A percentile compares a stretch with the other conserved stretches of the same genome.
Evolutionary conservation across 1,140 invertebrate species (phyloP).

Genomic region (Microplitis demolitor): DNA sequence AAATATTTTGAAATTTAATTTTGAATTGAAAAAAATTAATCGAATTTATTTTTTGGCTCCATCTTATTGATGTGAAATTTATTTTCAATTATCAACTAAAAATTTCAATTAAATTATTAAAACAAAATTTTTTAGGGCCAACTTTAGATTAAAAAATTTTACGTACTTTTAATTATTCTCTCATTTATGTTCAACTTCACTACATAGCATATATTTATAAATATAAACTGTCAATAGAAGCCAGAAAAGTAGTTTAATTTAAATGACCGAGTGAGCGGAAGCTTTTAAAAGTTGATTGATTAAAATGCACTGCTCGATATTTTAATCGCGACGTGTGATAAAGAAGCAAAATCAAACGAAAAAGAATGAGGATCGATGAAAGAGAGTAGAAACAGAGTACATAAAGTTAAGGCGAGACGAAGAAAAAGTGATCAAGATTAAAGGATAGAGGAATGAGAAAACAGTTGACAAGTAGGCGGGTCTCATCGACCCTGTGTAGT

Average conservation of each 20-base stretch:
- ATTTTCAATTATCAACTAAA: too few relatives aligned
- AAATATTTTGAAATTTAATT: too few relatives aligned
- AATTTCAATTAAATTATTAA: too few relatives aligned
- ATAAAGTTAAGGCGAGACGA: neutral
- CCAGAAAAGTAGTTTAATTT: constrained; percentile 5
- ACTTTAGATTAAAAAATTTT: too few relatives aligned
- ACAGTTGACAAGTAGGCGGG: constrained; percentile 14
- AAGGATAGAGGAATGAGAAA: neutral
- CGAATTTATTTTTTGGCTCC: too few relatives aligned
- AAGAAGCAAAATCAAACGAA: neutral
- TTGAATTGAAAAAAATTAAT: too few relatives aligned
- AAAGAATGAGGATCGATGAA: neutral
- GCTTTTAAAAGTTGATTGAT: constrained; percentile 21
- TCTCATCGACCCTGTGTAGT: constrained; percentile 18
- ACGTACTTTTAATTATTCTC: too few relatives aligned
- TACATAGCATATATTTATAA: too few relatives aligned
- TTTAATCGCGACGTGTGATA: constrained; percentile 9
- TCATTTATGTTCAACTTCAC: too few relatives aligned
- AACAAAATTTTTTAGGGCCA: too few relatives aligned
- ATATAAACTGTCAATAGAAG: neutral
- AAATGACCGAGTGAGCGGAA: constrained; percentile 17
- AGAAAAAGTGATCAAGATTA: constrained; percentile 8
- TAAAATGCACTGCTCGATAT: constrained; percentile 23
- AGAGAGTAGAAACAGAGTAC: neutral
- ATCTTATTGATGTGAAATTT: too few relatives aligned